Evolutionary conservation across 2,113 vertebrate species (phyloP), one percentile per base, ranked within the genome.

Genomic region (Actinemys pallida): DNA sequence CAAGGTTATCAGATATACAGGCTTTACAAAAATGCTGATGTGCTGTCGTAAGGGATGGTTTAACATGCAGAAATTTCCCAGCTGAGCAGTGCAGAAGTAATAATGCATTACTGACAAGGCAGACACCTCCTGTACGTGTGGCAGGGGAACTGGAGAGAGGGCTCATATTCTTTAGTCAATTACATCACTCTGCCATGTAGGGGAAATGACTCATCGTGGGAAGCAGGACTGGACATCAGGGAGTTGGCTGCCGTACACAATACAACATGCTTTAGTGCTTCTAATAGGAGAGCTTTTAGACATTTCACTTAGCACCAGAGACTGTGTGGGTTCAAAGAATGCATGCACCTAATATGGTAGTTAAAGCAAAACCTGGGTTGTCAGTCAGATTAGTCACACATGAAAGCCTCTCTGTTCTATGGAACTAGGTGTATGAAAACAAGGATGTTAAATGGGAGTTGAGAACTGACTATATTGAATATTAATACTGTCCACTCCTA

Each of bases 61-160:
- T 78, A 47, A 47, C 27, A 49, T 31, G 45, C 39, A 57, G 29
- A 4, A 17, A 8, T 81, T 39, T 83, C 85, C 90, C 78, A 72
- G 1, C 35, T 76, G 2, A 94, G 85, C 83, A 92, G 88, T 25
- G n/a, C 39, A 20, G 65, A 59, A 50, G 86, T 53, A 31, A 83
- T 31, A 83, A n/a, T n/a, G 54, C 97, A 94, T 97, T 82, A 89
- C 94, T 6, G 76, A 84, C 25, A 29, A 92, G 94, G 93, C 95
- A 17, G 91, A 54, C 86, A 78, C 93, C 84, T 94, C 89, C 86
- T 81, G 29, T 93, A 83, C 39, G 0, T 59, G 65, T 83, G 53
- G 87, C 93, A 0, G 24, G 65, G 75, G 78, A 92, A 90, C 20
- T 95, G 95, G 95, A 95, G 83, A 95, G 89, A 89, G 45, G 83